Evolutionary conservation across 2,113 vertebrate species (phyloP), one percentile per base, ranked within the genome.

Genomic region (Nothoprocta perdicaria): DNA sequence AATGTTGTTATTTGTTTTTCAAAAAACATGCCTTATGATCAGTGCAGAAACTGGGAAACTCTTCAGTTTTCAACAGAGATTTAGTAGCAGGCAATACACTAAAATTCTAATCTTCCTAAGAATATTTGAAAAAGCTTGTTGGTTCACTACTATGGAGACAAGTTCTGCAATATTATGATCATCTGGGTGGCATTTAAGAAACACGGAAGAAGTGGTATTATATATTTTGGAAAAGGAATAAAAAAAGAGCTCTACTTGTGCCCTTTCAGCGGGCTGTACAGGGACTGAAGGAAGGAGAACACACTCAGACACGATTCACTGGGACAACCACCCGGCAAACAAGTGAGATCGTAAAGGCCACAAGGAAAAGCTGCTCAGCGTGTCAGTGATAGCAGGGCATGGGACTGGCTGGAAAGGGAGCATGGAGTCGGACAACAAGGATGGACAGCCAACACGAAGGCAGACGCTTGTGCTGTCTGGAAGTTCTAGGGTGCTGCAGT

Each of bases 381-480:
- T 1, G 1, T 11, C 14, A 84, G 26, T 13, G 62, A 6, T 10
- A 22, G 26, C 26, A 77, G 12, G 38, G 21, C 63, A 14, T 1
- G 1, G 66, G 46, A 1, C 0, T 10, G 46, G 21, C 82, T 17
- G 40, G 38, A 67, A 41, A 69, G 21, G 0, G 1, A 55, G 41
- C 31, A 33, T 3, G 5, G 33, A 23, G 5, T 33, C 38, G 35
- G 43, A 8, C 2, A 50, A 0, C 16, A 40, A 55, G 48, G 58
- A n/a, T 15, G 0, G 0, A 50, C 12, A 1, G 9, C 16, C 4
- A 1, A 45, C 41, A 80, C 6, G 7, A 6, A 82, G 29, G 7
- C 27, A 63, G 23, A 9, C 4, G 3, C 10, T 38, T 43, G 35
- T 65, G 43, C 6, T 24, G 2, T 23, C 12, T 24, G 8, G 14